Evolutionary conservation across 2,797 vertebrate genomes (phyloP).

Genomic region (Syngnathus rostellatus): DNA sequence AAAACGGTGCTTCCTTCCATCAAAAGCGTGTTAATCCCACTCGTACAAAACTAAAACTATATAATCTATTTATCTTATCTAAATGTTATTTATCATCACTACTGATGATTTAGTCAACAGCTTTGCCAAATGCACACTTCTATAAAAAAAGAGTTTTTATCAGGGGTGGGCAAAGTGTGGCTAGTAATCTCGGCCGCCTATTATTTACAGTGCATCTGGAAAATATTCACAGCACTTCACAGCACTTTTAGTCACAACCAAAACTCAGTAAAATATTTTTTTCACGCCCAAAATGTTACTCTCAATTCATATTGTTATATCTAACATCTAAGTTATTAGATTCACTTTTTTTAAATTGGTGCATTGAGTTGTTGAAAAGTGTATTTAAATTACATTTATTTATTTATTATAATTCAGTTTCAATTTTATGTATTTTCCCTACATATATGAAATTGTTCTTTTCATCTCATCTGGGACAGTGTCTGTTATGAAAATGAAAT

Average conservation of each 20-base stretch:
- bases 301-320: too few relatives aligned
- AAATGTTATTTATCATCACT: constrained; percentile 5
- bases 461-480: background rate
- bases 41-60: constrained; percentile 14
- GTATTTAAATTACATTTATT: too few relatives aligned
- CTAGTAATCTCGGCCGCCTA: background rate
- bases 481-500: background rate
- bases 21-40: constrained; percentile 17
- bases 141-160: constrained; percentile 1
- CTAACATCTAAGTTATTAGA: too few relatives aligned
- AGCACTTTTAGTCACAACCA: too few relatives aligned
- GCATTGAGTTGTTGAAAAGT: too few relatives aligned
- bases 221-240: too few relatives aligned
- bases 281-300: too few relatives aligned
- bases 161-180: background rate
- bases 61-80: constrained; percentile 27
- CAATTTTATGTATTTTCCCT: too few relatives aligned
- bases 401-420: too few relatives aligned
- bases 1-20: constrained; percentile 19
- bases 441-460: background rate
- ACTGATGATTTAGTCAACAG: background rate
- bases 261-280: too few relatives aligned
- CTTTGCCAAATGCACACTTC: constrained; percentile 2
- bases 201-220: too few relatives aligned
- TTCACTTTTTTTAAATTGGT: too few relatives aligned